phyloP scores from a whole-genome alignment of 2,888 invertebrate species.

The Norana najaformis region DNA sequence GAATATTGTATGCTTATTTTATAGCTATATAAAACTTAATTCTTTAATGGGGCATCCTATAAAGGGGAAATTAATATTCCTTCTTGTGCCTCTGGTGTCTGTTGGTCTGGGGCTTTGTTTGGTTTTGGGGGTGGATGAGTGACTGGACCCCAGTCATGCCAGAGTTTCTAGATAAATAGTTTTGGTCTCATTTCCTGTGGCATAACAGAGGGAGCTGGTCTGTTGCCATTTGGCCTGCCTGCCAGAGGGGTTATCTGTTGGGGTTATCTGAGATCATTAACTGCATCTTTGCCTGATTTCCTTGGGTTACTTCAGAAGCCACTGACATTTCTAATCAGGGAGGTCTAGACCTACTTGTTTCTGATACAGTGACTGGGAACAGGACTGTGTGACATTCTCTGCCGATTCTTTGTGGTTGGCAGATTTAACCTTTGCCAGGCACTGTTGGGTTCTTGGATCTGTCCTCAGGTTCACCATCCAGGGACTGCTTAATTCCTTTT shows the following conservation, averaged over 20 bases:
- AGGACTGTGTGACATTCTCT: neutral
- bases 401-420: neutral
- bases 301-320: neutral
- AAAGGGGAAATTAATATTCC: neutral
- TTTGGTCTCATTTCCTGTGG: neutral
- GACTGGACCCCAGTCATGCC: neutral
- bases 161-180: neutral
- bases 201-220: neutral
- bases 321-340: neutral
- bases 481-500: neutral
- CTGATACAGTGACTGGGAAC: neutral
- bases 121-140: neutral
- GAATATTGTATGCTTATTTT: conserved; percentile 19
- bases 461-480: neutral
- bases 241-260: neutral
- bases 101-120: neutral
- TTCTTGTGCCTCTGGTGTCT: neutral
- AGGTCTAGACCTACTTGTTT: no score
- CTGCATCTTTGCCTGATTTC: neutral
- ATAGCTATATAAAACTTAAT: neutral
- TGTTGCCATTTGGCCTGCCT: neutral
- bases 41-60: neutral
- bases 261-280: neutral
- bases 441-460: neutral
- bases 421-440: neutral